These are phyloP conservation scores for Drosophila sp. DNA, from an alignment of 1,140 invertebrate genomes.

Conservation along the genomic window DNA sequence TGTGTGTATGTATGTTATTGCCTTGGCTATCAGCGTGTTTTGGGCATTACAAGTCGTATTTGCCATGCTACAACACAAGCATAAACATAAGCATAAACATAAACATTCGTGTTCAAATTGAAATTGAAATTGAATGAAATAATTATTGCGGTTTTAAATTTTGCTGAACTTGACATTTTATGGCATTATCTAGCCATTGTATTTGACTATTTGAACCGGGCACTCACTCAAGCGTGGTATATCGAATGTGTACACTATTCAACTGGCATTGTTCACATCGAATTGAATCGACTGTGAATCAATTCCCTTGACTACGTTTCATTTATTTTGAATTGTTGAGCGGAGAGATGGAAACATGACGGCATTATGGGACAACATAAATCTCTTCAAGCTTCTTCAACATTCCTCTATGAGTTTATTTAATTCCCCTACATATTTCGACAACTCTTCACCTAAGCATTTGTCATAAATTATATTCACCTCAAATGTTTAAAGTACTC, in stretches of 20 bases:
- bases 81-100: constrained; percentile 53
- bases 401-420: not conserved
- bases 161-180: constrained; percentile 77
- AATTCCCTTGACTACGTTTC: constrained; percentile 13
- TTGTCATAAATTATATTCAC: no score
- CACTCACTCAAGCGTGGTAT: constrained; percentile 5
- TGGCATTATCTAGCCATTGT: constrained; percentile 40
- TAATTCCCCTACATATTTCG: no score
- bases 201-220: constrained; percentile 3
- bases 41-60: constrained; percentile 39
- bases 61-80: constrained; percentile 14
- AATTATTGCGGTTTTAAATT: constrained; percentile 66
- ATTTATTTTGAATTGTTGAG: constrained; percentile 7
- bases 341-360: no score
- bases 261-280: constrained; percentile 12
- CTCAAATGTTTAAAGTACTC: no score
- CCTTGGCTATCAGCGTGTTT: constrained; percentile 20
- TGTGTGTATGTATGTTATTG: not conserved
- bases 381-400: not conserved
- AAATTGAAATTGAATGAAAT: constrained; percentile 73
- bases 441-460: no score
- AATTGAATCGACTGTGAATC: constrained; percentile 51
- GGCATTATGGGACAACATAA: no score
- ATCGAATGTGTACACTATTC: constrained; percentile 11
- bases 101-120: constrained; percentile 69